A percentile compares a stretch with the other conserved stretches of the same genome.
These are phyloP conservation scores for Myanophis thanlyinensis DNA, from an alignment of 2,113 vertebrate species.

Conservation along the genomic window DNA sequence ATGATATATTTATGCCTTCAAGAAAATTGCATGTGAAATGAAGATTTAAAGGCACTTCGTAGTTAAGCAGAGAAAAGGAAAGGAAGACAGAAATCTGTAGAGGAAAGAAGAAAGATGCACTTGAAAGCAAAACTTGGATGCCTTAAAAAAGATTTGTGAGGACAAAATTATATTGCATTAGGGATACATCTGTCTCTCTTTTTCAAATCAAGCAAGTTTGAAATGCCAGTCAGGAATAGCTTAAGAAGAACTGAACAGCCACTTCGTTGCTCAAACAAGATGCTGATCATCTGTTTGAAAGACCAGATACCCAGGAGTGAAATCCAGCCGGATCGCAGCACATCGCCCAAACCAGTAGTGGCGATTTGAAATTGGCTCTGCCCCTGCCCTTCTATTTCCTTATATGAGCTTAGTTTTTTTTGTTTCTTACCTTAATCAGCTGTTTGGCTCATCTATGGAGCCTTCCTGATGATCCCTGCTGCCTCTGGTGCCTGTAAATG, in stretches of 20 bases:
- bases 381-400: no score
- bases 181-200: not conserved
- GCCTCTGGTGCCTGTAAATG: no score
- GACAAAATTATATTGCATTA: not conserved
- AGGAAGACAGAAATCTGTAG: conserved; percentile 33
- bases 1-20: conserved; percentile 40
- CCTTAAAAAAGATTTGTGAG: conserved; percentile 38
- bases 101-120: conserved; percentile 40
- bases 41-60: conserved; percentile 54
- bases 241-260: not conserved
- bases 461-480: no score
- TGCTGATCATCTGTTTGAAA: not conserved
- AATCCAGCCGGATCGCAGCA: no score
- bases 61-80: not conserved
- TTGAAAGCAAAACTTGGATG: conserved; percentile 43
- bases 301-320: not conserved
- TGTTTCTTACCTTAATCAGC: no score
- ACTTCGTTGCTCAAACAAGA: not conserved
- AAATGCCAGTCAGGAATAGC: not conserved
- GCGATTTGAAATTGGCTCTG: no score
- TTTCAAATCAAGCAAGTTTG: not conserved
- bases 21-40: conserved; percentile 37
- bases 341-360: no score
- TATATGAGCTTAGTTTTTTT: no score
- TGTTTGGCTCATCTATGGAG: no score